Conservation (phyloP, 2,797 vertebrate genomes). For the Dryobates pubescens region DNA sequence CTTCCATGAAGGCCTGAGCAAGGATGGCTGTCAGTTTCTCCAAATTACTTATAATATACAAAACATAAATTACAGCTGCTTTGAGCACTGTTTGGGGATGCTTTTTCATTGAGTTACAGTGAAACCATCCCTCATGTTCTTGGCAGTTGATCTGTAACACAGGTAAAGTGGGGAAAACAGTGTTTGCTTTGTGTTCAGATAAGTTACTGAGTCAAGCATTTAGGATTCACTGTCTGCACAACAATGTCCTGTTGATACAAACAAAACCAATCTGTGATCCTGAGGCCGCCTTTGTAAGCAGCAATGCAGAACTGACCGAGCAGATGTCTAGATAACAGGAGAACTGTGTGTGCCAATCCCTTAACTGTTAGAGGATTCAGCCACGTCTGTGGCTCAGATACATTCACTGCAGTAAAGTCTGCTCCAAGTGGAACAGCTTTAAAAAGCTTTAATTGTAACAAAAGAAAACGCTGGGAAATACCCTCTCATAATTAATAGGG, state of each 20-base stretch:
- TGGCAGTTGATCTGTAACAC: neutral
- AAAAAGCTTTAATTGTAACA: neutral
- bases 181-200: neutral
- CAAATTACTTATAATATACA: fast-evolving
- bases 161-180: neutral
- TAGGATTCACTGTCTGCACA: neutral
- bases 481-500: neutral
- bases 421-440: neutral
- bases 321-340: neutral
- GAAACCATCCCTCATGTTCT: neutral
- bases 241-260: neutral
- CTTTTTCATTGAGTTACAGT: neutral
- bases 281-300: constrained; percentile 14
- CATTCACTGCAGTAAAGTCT: neutral
- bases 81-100: neutral
- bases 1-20: neutral
- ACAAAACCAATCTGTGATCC: neutral
- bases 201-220: neutral
- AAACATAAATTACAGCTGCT: neutral
- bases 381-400: fast-evolving
- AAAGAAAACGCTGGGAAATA: neutral
- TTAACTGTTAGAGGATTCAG: neutral
- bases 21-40: neutral
- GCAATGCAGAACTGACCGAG: neutral
- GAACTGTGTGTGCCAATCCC: neutral